These are phyloP conservation scores for Coptotermes formosanus DNA, from an alignment of 1,140 invertebrate species.

Conservation along the genomic window DNA sequence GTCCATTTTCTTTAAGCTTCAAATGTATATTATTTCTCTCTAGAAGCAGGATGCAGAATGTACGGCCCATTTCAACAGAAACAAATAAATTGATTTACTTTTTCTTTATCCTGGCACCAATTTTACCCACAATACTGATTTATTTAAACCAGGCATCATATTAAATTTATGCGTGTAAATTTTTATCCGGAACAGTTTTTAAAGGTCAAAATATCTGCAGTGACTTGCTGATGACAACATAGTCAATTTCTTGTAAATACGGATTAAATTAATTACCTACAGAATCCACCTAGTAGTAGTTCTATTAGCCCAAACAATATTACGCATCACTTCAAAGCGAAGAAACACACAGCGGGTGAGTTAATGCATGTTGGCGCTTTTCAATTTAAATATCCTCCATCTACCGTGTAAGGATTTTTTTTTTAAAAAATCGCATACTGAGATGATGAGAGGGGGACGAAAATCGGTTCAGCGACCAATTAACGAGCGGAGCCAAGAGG, in stretches of 20 bases:
- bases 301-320: background rate
- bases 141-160: background rate
- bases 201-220: background rate
- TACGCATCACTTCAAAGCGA: background rate
- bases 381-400: background rate
- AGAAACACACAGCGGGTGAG: background rate
- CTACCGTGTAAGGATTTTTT: background rate
- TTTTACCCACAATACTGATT: background rate
- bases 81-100: too few relatives aligned
- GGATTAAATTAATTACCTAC: background rate
- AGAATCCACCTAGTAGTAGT: background rate
- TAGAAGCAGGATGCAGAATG: too few relatives aligned
- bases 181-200: background rate
- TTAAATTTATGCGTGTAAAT: background rate
- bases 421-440: background rate
- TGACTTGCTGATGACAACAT: background rate
- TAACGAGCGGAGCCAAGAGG: background rate
- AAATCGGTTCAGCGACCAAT: background rate
- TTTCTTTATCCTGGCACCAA: background rate
- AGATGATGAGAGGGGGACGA: background rate
- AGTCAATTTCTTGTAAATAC: background rate
- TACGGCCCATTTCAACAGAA: too few relatives aligned
- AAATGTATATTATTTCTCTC: too few relatives aligned
- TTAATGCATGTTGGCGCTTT: background rate
- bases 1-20: too few relatives aligned